Conservation (phyloP, 2,113 vertebrate genomes). For the Oryctolagus cuniculus region DNA sequence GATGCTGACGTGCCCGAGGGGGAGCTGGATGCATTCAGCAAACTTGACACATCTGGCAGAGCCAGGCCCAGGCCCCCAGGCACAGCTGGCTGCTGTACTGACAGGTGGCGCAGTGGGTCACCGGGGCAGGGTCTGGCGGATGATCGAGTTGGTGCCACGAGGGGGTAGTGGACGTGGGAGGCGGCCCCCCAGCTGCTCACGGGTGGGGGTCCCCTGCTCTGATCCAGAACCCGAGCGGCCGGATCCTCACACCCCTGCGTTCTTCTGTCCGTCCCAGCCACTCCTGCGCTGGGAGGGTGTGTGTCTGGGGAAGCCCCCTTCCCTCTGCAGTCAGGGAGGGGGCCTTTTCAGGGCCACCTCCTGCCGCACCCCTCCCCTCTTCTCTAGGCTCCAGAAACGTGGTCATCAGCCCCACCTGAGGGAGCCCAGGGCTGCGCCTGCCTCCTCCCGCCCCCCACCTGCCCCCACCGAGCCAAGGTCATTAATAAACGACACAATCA, state of each 20-base stretch:
- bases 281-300: not conserved
- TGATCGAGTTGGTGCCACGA: not conserved
- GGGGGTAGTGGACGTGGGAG: not conserved
- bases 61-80: conserved; percentile 22
- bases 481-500: conserved; percentile 85
- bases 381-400: conserved; percentile 60
- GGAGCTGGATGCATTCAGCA: conserved; percentile 70
- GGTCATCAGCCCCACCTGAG: conserved; percentile 67
- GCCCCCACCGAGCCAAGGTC: conserved; percentile 71
- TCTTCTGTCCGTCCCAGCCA: accelerated
- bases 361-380: conserved; percentile 4
- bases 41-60: conserved; percentile 78
- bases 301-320: conserved; percentile 43
- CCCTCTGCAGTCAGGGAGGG: not conserved
- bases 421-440: conserved; percentile 5
- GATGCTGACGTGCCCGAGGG: conserved; percentile 23
- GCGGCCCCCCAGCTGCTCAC: not conserved
- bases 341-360: conserved; percentile 72
- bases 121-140: not conserved
- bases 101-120: conserved; percentile 63
- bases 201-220: not conserved
- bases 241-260: conserved; percentile 49
- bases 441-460: conserved; percentile 62
- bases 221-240: not conserved
- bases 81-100: conserved; percentile 77